phyloP scores from a whole-genome alignment of 2,797 vertebrate species.

The Oceanodroma leucorhoa region DNA sequence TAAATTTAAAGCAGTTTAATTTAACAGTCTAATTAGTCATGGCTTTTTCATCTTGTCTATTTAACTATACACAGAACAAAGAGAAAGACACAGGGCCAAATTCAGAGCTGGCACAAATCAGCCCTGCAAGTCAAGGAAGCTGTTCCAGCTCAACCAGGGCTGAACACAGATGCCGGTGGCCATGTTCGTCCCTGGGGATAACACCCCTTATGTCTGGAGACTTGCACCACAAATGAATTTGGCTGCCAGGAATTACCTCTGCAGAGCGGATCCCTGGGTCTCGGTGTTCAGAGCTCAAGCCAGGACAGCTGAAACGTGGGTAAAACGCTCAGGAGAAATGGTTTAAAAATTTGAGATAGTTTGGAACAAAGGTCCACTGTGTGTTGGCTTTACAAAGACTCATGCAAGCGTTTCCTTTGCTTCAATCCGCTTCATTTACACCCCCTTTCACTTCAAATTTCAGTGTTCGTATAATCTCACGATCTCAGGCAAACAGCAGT shows the following conservation, averaged over 20 bases:
- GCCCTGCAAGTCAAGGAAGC: background rate
- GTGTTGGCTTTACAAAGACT: background rate
- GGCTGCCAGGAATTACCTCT: background rate
- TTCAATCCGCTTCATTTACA: background rate
- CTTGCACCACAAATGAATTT: background rate
- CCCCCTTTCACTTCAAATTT: background rate
- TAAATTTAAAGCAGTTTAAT: constrained; percentile 77
- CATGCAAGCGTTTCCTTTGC: fast-evolving
- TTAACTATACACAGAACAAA: constrained; percentile 54
- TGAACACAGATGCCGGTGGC: background rate
- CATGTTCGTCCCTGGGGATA: background rate
- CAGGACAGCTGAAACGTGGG: fast-evolving
- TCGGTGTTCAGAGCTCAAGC: background rate
- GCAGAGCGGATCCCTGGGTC: background rate
- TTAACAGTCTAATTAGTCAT: constrained; percentile 79
- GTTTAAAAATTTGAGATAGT: background rate
- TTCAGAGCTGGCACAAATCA: constrained; percentile 7
- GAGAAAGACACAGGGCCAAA: constrained; percentile 50
- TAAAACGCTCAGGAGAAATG: background rate
- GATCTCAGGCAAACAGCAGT: background rate
- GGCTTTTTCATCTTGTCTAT: constrained; percentile 72
- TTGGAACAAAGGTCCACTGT: background rate
- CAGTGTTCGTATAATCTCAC: background rate
- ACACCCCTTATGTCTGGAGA: background rate
- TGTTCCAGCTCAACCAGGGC: constrained; percentile 11